Evolutionary conservation across 2,888 invertebrate species (phyloP), one percentile per base, ranked within the genome.

Genomic region (Drosophila colorata): DNA sequence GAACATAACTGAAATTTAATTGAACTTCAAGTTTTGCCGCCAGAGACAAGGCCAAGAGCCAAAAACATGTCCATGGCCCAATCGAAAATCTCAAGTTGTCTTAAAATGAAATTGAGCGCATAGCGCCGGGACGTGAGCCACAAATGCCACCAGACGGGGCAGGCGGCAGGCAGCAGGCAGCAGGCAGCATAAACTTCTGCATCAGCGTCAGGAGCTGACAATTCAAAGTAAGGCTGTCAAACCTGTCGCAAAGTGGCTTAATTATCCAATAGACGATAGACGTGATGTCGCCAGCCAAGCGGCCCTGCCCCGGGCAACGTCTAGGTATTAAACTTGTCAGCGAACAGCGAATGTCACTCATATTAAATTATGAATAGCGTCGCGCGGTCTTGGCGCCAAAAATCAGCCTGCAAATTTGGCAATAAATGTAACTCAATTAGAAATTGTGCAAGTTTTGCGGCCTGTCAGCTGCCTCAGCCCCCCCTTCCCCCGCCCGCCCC

Each of bases 241-340:
- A 89, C 74, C 87, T 85, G 85, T 79, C 81, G 74, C 81, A 79
- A 88, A 86, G 79, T 87, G 89, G 86, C 85, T 89, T 85, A 85
- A 85, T 85, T 85, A 88, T 87, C 89, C 79, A 84, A 88, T 88
- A 88, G 82, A 87, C 86, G 88, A 61, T 81, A 69, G 85, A 74
- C 67, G 67, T 60, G 60, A 11, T 37, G 28, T 51, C 35, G 44
- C 33, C 31, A 38, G 53, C 18, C 37, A 16, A 11, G 20, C 2
- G 20, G 20, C 3, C 20, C 20, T 2, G 20, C 20, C 4, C 20
- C 20, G 20, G 38, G 16, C 18, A 18, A 44, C 16, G 18, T 28
- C 33, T 52, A 35, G 61, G 78, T 49, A 81, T 81, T 81, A 66
- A 78, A 72, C 78, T 78, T 82, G 82, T 83, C 80, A 80, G 64